A percentile compares a stretch with the other conserved stretches of the same genome.
These are phyloP conservation scores for Myocastor coypus DNA, from an alignment of 2,113 vertebrate genomes.

Conservation along the genomic window DNA sequence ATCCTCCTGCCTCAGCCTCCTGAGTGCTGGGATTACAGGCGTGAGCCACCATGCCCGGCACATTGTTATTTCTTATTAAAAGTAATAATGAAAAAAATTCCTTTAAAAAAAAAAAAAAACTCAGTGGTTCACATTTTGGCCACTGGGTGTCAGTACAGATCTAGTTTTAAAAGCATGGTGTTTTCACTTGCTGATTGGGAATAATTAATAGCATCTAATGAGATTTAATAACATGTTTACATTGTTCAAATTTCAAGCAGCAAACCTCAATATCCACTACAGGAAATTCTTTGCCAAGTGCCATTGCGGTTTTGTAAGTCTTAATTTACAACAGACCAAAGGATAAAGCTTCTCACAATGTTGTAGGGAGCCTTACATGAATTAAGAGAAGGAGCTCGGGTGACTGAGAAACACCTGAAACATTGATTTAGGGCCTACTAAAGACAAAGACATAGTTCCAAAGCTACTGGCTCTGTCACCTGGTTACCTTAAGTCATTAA, in stretches of 20 bases:
- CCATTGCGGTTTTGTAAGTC: background rate
- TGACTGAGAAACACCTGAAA: accelerated
- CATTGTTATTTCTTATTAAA: too few relatives aligned
- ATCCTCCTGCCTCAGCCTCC: too few relatives aligned
- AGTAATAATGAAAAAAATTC: too few relatives aligned
- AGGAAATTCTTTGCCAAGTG: background rate
- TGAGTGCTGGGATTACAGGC: too few relatives aligned
- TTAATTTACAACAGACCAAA: background rate
- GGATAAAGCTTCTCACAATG: background rate
- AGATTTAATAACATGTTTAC: background rate
- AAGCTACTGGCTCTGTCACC: background rate
- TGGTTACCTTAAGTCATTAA: background rate
- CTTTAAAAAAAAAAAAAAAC: background rate
- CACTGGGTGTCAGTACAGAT: slow-evolving; percentile 69
- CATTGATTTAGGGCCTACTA: background rate
- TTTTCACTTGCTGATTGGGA: background rate
- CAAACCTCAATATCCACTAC: background rate
- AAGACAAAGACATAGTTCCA: background rate
- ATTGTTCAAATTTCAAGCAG: background rate
- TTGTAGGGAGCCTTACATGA: background rate
- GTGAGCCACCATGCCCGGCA: too few relatives aligned
- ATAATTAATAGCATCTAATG: background rate
- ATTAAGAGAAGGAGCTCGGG: too few relatives aligned
- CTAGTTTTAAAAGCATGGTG: background rate
- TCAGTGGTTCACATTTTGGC: slow-evolving; percentile 46